Conservation (phyloP, 2,888 invertebrate genomes). For the Chalcosyrphus nemorum region DNA sequence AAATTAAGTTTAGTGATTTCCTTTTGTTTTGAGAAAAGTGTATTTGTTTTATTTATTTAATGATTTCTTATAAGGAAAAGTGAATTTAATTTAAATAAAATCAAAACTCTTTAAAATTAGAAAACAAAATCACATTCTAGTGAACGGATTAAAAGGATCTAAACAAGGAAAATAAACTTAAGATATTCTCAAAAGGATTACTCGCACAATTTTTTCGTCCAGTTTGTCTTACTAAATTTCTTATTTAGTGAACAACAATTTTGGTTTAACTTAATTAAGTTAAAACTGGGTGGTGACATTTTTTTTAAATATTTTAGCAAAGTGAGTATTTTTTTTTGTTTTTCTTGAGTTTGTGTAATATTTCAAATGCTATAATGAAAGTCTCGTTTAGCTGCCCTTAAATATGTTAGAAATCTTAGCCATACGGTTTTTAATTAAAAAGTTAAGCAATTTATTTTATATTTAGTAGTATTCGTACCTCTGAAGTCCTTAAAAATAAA, state of each 20-base stretch:
- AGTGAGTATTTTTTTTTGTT: slow-evolving; percentile 18
- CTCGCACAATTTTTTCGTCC: background rate
- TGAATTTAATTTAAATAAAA: background rate
- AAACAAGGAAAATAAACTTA: background rate
- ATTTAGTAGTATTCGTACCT: too few species aligned
- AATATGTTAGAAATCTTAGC: too few species aligned
- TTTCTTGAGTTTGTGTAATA: background rate
- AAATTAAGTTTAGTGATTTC: slow-evolving; percentile 2
- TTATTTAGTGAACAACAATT: slow-evolving; percentile 36
- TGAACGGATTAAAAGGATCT: background rate
- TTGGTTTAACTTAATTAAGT: background rate
- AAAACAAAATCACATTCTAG: background rate
- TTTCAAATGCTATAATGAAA: background rate
- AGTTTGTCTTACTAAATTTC: slow-evolving; percentile 38
- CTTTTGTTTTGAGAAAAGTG: background rate
- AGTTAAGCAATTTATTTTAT: too few species aligned
- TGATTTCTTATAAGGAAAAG: background rate
- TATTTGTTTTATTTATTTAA: background rate
- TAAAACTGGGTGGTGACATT: background rate
- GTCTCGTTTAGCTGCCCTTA: background rate
- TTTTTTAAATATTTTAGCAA: slow-evolving; percentile 11
- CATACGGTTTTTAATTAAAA: too few species aligned
- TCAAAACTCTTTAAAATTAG: background rate
- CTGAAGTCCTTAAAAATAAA: too few species aligned
- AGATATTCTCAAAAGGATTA: background rate